A percentile compares a stretch with the other conserved stretches of the same genome.
Evolutionary conservation across 2,113 vertebrate species (phyloP).

Genomic region (Gorsachius goisagi): DNA sequence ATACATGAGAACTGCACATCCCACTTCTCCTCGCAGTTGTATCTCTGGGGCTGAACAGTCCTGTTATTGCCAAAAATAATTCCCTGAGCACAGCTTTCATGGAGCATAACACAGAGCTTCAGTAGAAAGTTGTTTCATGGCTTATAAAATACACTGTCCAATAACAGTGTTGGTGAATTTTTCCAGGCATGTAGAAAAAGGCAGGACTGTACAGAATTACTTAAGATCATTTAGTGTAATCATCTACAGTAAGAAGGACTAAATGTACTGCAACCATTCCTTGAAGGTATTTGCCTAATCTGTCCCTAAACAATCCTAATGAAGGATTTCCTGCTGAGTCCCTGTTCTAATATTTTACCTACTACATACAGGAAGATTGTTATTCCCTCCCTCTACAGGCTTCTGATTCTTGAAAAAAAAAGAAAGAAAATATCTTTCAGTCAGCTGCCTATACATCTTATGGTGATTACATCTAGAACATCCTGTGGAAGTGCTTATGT

Average conservation of each 20-base stretch:
- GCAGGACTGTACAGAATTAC: neutral
- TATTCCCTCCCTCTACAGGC: neutral
- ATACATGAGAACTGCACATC: neutral
- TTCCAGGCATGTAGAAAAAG: neutral
- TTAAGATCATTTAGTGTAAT: neutral
- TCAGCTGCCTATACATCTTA: neutral
- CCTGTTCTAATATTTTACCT: neutral
- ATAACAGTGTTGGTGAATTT: neutral
- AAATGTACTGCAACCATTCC: neutral
- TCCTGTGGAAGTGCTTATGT: neutral
- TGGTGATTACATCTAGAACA: neutral
- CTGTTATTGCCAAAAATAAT: neutral
- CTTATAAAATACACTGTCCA: neutral
- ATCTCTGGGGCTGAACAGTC: neutral
- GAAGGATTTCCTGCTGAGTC: neutral
- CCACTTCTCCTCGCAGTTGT: neutral
- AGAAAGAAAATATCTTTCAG: neutral
- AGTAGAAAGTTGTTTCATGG: neutral
- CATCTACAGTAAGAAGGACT: neutral
- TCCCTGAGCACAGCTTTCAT: neutral
- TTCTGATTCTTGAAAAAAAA: neutral
- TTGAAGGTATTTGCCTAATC: neutral
- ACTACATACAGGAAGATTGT: neutral
- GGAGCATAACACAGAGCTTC: neutral
- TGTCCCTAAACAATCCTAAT: neutral